These are phyloP conservation scores for Streblospio benedicti DNA, from an alignment of 1,140 invertebrate species.

Conservation along the genomic window DNA sequence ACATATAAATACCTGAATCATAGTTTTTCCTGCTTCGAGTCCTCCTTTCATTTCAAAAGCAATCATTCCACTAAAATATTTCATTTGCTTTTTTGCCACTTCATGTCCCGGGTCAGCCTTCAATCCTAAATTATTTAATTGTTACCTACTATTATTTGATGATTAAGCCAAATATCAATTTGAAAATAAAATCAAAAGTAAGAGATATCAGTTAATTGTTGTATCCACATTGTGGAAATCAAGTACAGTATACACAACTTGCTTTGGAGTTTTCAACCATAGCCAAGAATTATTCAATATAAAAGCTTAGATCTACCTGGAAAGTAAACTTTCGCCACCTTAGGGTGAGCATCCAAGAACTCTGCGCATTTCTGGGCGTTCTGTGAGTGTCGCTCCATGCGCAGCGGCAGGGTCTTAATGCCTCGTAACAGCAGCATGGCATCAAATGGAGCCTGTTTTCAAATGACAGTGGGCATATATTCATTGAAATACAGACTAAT, in stretches of 20 bases:
- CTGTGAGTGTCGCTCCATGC: slow-evolving; percentile 56
- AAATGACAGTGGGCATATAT: no score
- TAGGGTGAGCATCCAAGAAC: slow-evolving; percentile 68
- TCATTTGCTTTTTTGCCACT: slow-evolving; percentile 69
- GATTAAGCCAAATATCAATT: no score
- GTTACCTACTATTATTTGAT: no score
- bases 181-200: no score
- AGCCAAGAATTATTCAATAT: no score
- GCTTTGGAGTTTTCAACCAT: no score
- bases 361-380: slow-evolving; percentile 66
- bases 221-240: no score
- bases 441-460: slow-evolving; percentile 39
- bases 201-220: no score
- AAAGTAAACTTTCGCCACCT: slow-evolving; percentile 68
- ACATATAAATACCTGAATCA: slow-evolving; percentile 44
- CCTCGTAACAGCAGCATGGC: slow-evolving; percentile 38
- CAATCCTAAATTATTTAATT: no score
- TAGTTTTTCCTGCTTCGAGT: slow-evolving; percentile 63
- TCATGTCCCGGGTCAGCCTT: slow-evolving; percentile 81
- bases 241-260: no score
- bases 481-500: no score
- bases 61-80: slow-evolving; percentile 83
- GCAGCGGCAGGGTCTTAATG: slow-evolving; percentile 38
- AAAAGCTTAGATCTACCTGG: no score
- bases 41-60: slow-evolving; percentile 77